Percentiles rank a stretch among this genome's conserved stretches.
Conservation (phyloP, 2,797 vertebrate genomes). For the Zalophus californianus region DNA sequence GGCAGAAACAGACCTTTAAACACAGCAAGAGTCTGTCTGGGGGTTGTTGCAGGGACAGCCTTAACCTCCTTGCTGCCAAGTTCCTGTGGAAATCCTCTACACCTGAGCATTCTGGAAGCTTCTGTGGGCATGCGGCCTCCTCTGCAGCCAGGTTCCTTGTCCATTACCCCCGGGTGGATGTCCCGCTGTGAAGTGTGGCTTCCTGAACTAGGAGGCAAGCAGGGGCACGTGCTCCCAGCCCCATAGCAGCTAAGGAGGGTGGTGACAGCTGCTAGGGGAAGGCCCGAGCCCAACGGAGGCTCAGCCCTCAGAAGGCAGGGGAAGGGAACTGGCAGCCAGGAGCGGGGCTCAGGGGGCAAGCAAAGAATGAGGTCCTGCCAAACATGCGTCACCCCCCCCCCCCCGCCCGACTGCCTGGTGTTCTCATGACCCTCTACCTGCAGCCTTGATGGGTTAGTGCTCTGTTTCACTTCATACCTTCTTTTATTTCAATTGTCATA, state of each 20-base stretch:
- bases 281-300: accelerated
- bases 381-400: no score
- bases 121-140: neutral
- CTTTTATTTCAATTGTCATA: neutral
- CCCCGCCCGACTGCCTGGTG: accelerated
- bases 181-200: neutral
- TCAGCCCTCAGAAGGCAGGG: neutral
- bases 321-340: neutral
- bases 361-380: neutral
- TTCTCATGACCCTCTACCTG: neutral
- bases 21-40: neutral
- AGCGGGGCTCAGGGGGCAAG: neutral
- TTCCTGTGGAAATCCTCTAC: neutral
- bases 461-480: neutral
- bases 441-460: neutral
- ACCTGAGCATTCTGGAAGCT: neutral
- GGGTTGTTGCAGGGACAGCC: neutral
- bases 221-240: accelerated
- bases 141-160: neutral
- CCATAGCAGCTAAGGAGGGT: neutral
- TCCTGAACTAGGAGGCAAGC: neutral
- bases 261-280: neutral
- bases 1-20: neutral
- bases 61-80: neutral
- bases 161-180: neutral